Percentiles rank a stretch among this genome's conserved stretches.
Conservation (phyloP, 2,113 vertebrate species). For the Chinchilla lanigera region DNA sequence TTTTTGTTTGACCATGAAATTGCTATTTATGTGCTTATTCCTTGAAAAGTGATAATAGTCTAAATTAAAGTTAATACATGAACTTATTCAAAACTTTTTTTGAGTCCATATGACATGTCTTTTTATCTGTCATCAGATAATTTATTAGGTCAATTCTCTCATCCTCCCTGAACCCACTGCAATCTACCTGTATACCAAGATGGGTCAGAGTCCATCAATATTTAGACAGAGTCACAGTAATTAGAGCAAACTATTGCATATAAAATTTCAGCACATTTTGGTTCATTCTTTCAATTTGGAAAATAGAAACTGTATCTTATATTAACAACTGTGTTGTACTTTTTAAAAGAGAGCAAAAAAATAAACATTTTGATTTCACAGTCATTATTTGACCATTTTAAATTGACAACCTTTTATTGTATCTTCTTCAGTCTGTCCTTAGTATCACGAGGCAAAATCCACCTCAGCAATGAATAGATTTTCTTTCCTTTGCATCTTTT, state of each 20-base stretch:
- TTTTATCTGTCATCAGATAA: neutral
- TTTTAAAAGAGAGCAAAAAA: conserved; percentile 8
- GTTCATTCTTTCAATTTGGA: neutral
- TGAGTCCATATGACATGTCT: neutral
- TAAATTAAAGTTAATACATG: neutral
- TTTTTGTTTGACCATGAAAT: conserved; percentile 36
- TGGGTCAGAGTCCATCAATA: neutral
- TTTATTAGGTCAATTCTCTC: neutral
- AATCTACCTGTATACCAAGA: neutral
- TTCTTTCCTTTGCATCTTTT: conserved; percentile 66
- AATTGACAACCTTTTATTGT: conserved; percentile 26
- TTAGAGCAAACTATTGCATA: neutral
- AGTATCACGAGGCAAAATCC: conserved; percentile 68
- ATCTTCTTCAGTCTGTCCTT: conserved; percentile 57
- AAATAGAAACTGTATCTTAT: neutral
- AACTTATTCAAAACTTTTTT: neutral
- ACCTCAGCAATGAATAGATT: conserved; percentile 69
- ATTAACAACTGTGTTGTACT: neutral
- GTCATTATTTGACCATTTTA: neutral
- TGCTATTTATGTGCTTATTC: neutral
- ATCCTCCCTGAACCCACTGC: neutral
- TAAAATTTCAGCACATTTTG: neutral
- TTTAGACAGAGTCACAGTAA: neutral
- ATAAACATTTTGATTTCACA: conserved; percentile 60
- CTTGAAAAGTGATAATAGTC: neutral